Conservation (phyloP, 2,113 vertebrate species). For the Toxotes jaculatrix region DNA sequence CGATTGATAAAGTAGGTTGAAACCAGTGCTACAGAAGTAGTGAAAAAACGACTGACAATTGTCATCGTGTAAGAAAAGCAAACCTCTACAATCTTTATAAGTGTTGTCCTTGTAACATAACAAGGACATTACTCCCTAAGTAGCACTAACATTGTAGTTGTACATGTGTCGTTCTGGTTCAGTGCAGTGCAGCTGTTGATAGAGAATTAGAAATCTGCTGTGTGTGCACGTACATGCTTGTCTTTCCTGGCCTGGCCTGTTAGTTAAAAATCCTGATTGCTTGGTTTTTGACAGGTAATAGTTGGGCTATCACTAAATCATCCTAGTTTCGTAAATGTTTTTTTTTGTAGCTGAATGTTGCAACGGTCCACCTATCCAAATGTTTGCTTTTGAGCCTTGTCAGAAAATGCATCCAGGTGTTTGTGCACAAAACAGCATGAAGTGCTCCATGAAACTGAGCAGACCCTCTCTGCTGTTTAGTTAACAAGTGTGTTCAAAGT, state of each 20-base stretch:
- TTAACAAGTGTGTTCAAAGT: neutral
- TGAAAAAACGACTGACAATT: neutral
- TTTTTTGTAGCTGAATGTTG: constrained; percentile 17
- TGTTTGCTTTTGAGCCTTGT: neutral
- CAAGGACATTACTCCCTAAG: neutral
- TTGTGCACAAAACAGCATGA: constrained; percentile 26
- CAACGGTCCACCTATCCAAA: neutral
- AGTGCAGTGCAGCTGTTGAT: constrained; percentile 16
- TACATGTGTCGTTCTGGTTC: constrained; percentile 12
- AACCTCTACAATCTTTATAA: neutral
- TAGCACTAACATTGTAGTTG: constrained; percentile 17
- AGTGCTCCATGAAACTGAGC: constrained; percentile 15
- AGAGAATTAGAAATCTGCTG: constrained; percentile 27
- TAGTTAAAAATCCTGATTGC: constrained; percentile 12
- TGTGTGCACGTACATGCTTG: constrained; percentile 7
- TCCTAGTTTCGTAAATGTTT: neutral
- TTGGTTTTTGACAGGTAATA: constrained; percentile 21
- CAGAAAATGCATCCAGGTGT: constrained; percentile 33
- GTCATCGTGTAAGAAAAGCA: neutral
- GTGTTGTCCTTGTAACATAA: neutral
- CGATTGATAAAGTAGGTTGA: neutral
- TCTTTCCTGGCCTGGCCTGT: constrained; percentile 9
- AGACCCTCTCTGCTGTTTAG: neutral
- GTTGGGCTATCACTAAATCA: constrained; percentile 6
- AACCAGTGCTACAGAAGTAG: neutral